Evolutionary conservation across 1,140 invertebrate genomes (phyloP).

Genomic region (Nebria ingens): DNA sequence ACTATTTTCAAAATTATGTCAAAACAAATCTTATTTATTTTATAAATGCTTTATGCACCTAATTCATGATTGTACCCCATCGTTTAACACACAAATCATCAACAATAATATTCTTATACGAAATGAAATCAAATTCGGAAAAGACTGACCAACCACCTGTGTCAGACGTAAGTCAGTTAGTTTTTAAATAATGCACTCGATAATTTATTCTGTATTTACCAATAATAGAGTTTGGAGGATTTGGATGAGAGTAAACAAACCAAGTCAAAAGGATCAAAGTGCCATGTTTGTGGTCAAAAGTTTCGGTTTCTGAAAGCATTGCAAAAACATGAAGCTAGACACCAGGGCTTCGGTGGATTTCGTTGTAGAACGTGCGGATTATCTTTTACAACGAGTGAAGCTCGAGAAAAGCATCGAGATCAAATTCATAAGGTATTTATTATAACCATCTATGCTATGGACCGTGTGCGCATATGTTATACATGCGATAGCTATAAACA

Average conservation of each 20-base stretch:
- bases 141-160: background rate
- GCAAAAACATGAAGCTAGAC: conserved; percentile 30
- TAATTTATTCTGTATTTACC: no score
- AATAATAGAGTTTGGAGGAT: no score
- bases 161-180: background rate
- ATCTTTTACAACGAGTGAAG: conserved; percentile 25
- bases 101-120: no score
- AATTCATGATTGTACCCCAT: no score
- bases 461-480: background rate
- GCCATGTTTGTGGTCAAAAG: background rate
- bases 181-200: background rate
- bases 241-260: no score
- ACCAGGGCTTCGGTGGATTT: conserved; percentile 31
- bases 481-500: no score
- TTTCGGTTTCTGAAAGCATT: conserved; percentile 9
- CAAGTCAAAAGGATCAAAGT: no score
- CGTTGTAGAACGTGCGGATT: conserved; percentile 26
- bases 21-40: no score
- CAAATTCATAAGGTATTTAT: conserved; percentile 21
- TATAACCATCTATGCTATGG: no score
- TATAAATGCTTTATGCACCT: background rate
- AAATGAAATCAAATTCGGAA: background rate
- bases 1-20: conserved; percentile 4
- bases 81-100: no score
- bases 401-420: conserved; percentile 25